phyloP scores from a whole-genome alignment of 2,113 vertebrate species.

The Clarias macrocephalus region DNA sequence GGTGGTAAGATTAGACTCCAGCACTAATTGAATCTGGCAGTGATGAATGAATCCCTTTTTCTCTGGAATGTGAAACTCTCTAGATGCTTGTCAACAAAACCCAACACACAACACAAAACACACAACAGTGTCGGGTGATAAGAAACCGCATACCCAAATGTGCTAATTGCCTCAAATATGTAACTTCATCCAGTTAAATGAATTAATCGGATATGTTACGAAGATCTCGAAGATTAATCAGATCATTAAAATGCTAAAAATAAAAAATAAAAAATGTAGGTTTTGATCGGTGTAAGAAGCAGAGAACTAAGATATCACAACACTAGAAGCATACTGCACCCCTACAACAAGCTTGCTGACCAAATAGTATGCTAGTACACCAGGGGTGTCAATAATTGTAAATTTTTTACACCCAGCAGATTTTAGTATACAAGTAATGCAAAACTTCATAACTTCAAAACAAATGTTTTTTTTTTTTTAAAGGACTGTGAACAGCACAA shows the following conservation, averaged over 20 bases:
- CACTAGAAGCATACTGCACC: too few species aligned
- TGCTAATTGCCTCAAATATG: background rate
- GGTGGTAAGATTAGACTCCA: background rate
- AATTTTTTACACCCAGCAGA: too few species aligned
- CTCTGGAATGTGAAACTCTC: constrained; percentile 2
- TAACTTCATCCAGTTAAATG: background rate
- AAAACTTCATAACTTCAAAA: background rate
- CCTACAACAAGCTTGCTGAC: background rate
- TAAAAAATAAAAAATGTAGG: background rate
- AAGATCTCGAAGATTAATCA: background rate
- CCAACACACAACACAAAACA: background rate
- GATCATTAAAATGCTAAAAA: background rate
- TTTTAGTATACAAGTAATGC: too few species aligned
- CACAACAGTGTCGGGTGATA: background rate
- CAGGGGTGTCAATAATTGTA: background rate
- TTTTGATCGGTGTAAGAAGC: background rate
- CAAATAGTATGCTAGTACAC: background rate
- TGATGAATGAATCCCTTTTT: constrained; percentile 34
- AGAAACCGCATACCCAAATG: background rate
- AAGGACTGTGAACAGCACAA: background rate
- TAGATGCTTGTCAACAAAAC: constrained; percentile 15
- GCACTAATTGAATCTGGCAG: constrained; percentile 37
- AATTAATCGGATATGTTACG: background rate
- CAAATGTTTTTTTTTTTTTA: too few species aligned
- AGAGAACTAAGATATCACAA: background rate